Percentiles rank a stretch among this genome's conserved stretches.
phyloP scores from a whole-genome alignment of 2,113 vertebrate genomes.

The Mormyrus lacerda region DNA sequence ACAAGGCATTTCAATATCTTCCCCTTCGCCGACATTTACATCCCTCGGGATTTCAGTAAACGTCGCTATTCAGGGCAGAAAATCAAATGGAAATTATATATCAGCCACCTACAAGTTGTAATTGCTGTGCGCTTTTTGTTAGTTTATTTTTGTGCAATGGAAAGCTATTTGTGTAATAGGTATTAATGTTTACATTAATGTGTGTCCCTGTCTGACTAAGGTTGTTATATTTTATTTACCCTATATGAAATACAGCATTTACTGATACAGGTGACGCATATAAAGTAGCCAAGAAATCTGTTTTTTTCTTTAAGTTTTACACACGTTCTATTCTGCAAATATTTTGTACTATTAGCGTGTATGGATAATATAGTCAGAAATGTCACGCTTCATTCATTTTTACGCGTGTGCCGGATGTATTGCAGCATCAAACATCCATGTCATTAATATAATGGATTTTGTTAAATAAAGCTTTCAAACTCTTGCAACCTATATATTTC shows the following conservation, averaged over 20 bases:
- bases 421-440: neutral
- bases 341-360: neutral
- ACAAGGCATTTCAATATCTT: conserved; percentile 94
- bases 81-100: conserved; percentile 6
- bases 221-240: neutral
- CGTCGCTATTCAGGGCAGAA: conserved; percentile 62
- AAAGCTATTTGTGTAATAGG: neutral
- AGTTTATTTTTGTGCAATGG: neutral
- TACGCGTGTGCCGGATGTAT: neutral
- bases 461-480: neutral
- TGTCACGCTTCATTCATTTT: neutral
- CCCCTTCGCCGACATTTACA: conserved; percentile 85
- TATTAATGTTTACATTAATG: neutral
- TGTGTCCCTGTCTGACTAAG: neutral
- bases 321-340: neutral
- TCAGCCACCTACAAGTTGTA: neutral
- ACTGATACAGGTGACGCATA: neutral
- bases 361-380: neutral
- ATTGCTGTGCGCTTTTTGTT: neutral
- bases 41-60: conserved; percentile 93
- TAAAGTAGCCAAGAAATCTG: neutral
- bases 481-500: neutral
- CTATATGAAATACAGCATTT: neutral
- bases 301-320: neutral
- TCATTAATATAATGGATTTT: neutral